Conservation (phyloP, 2,113 vertebrate genomes). For the Corapipo altera region DNA sequence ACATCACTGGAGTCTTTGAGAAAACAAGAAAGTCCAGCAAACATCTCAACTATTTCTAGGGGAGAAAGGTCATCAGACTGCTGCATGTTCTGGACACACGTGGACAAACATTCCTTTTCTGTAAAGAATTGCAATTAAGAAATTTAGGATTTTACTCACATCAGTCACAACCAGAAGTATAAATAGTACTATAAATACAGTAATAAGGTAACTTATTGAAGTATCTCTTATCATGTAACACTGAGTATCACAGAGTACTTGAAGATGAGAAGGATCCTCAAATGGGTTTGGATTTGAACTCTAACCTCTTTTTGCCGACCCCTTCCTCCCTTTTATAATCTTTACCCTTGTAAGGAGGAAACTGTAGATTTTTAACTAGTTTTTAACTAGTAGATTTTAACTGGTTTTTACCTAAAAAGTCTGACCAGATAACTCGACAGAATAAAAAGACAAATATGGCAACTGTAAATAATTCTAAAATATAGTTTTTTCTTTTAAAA, state of each 20-base stretch:
- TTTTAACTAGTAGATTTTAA: no score
- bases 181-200: background rate
- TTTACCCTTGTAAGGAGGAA: background rate
- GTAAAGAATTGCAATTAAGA: conserved; percentile 49
- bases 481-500: background rate
- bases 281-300: background rate
- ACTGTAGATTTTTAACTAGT: background rate
- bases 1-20: conserved; percentile 98
- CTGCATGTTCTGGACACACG: conserved; percentile 98
- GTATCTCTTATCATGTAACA: background rate
- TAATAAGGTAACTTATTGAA: background rate
- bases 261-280: background rate
- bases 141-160: background rate
- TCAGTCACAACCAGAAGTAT: background rate
- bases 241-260: background rate
- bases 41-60: conserved; percentile 98
- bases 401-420: background rate
- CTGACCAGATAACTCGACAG: background rate
- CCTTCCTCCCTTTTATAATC: background rate
- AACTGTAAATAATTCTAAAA: background rate
- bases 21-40: conserved; percentile 96
- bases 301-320: background rate
- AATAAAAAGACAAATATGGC: background rate
- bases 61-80: conserved; percentile 96
- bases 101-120: conserved; percentile 98